Base-by-base conservation (phyloP, 2,113 vertebrate genomes). In the Neoarius graeffei region DNA sequence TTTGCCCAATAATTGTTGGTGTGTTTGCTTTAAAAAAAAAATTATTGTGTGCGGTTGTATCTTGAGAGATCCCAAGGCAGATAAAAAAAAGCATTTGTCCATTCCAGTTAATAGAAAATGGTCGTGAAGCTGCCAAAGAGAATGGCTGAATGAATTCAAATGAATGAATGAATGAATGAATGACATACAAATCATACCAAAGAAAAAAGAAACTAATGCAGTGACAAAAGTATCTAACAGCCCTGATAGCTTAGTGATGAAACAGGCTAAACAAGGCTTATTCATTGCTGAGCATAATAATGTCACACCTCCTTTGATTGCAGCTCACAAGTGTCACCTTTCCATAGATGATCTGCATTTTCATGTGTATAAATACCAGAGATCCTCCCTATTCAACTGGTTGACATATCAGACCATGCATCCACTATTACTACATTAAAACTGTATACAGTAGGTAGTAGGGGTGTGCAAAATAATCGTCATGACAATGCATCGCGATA, bases 341-440 rank as follows among this genome's bases (percentile, higher is more conserved):
- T 54, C 81, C 62, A 30, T 8, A 80, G 85, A 89, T n/a, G 54
- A 80, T 84, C 74, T 25, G 52, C 54, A 23, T 56, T 77, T 84
- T 23, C 11, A 74, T 57, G 6, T 73, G 73, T 74, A 89, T 87
- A 89, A 87, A 89, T 64, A 81, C n/a, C 23, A 66, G 4, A 50
- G 77, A 79, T 35, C 20, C 60, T n/a, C 59, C 42, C 73, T 85
- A 7, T 74, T 74, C 14, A 81, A 81, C 7, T 13, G 64, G 13
- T n/a, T 64, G 50, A 85, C 80, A 81, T 62, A 50, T 81, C n/a
- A 81, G 35, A 4, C 35, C 7, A 20, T 48, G 35, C 35, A 74
- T 74, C 48, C 20, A 48, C 35, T 48, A 48, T 23, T 48, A 48
- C 17, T 74, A 48, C 23, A 74, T 74, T 48, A 20, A 0, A 73